phyloP scores from a whole-genome alignment of 2,888 invertebrate genomes.

The Lepidocyrtoides sp. region DNA sequence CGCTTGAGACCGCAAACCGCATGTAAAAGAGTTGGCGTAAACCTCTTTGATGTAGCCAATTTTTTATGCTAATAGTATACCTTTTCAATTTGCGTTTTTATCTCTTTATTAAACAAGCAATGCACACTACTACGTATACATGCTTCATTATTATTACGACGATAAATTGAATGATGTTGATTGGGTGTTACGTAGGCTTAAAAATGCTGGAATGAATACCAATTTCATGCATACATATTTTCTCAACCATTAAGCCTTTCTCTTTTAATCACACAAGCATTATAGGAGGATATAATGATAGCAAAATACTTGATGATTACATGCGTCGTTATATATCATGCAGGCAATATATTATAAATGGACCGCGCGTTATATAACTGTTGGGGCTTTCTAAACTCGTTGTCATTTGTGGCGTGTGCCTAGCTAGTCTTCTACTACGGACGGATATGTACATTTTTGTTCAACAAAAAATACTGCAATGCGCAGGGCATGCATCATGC shows the following conservation, averaged over 20 bases:
- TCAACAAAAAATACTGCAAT: conserved; percentile 53
- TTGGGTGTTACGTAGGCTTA: background rate
- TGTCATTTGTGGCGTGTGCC: background rate
- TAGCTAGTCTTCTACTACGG: too few relatives aligned
- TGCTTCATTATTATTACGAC: background rate
- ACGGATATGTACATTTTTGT: background rate
- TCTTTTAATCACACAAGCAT: conserved; percentile 42
- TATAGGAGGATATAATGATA: background rate
- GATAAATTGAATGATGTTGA: background rate
- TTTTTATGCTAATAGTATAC: background rate
- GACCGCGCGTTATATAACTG: background rate
- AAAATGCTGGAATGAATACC: conserved; percentile 39
- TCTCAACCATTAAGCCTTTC: background rate
- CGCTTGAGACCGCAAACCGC: background rate
- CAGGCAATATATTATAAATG: too few relatives aligned
- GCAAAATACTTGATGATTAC: background rate
- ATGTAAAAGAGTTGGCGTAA: background rate
- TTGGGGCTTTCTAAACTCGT: background rate
- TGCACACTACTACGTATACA: background rate
- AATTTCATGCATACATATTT: background rate
- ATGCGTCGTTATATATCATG: too few relatives aligned
- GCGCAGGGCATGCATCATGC: conserved; percentile 69
- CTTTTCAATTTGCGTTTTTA: background rate
- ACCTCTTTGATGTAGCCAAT: background rate
- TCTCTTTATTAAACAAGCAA: conserved; percentile 41